Percentiles rank a stretch among this genome's conserved stretches.
phyloP scores from a whole-genome alignment of 2,888 invertebrate genomes.

The Habrosyne pyritoides region DNA sequence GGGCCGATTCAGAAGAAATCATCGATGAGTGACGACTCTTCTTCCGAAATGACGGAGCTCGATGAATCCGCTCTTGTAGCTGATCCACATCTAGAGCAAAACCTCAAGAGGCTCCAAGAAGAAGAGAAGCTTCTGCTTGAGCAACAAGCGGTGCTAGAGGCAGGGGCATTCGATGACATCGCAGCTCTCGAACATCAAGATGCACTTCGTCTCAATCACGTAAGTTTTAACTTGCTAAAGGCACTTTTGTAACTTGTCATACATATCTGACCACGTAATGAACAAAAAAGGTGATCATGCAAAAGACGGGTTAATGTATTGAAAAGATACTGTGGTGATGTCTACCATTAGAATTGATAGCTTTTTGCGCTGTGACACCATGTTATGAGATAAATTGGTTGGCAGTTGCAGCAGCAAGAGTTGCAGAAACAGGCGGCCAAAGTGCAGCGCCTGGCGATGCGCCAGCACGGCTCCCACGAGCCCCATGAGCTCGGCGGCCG shows the following conservation, averaged over 20 bases:
- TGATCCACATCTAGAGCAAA: constrained; percentile 65
- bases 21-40: constrained; percentile 91
- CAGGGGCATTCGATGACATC: constrained; percentile 66
- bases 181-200: constrained; percentile 70
- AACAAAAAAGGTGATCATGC: too few relatives aligned
- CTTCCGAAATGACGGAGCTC: constrained; percentile 96
- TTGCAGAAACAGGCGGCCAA: constrained; percentile 55
- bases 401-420: constrained; percentile 65
- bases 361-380: background rate
- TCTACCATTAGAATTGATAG: too few relatives aligned
- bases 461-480: constrained; percentile 22
- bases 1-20: constrained; percentile 96
- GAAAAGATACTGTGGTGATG: too few relatives aligned
- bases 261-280: too few relatives aligned
- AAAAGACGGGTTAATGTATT: too few relatives aligned
- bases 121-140: constrained; percentile 89
- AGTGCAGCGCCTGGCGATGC: constrained; percentile 38
- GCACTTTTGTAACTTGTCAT: too few relatives aligned
- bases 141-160: constrained; percentile 89
- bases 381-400: background rate
- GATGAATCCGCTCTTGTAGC: constrained; percentile 92
- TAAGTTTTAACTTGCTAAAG: constrained; percentile 30
- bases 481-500: constrained; percentile 25
- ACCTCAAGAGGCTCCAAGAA: constrained; percentile 81
- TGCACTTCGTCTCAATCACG: constrained; percentile 68